Evolutionary conservation across 2,888 invertebrate genomes (phyloP).

Genomic region (Automeris io): DNA sequence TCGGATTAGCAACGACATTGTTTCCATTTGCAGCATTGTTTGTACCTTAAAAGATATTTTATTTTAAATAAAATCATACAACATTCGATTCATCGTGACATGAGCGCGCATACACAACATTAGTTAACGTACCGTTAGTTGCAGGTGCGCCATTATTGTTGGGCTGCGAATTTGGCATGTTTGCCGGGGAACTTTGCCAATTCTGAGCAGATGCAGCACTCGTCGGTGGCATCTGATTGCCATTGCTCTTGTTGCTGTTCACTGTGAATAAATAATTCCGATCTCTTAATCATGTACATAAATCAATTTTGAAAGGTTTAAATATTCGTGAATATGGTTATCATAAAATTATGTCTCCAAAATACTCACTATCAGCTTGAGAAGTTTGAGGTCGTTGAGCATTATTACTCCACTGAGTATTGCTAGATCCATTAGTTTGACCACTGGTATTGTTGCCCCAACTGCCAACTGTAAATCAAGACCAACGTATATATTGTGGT

Average conservation of each 20-base stretch:
- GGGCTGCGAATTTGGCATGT: slow-evolving; percentile 67
- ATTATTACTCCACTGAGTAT: slow-evolving; percentile 70
- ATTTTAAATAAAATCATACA: slow-evolving; percentile 3
- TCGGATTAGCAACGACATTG: slow-evolving; percentile 67
- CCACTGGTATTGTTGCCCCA: slow-evolving; percentile 69
- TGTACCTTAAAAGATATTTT: slow-evolving; percentile 38
- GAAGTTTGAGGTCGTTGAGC: slow-evolving; percentile 71
- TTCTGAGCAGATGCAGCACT: slow-evolving; percentile 56
- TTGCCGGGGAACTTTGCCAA: slow-evolving; percentile 65
- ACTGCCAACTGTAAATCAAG: slow-evolving; percentile 53
- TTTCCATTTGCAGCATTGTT: slow-evolving; percentile 57
- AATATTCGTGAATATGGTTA: slow-evolving; percentile 15
- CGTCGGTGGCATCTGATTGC: slow-evolving; percentile 63
- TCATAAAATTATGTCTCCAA: slow-evolving; percentile 19
- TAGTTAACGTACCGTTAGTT: slow-evolving; percentile 50
- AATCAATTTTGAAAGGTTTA: slow-evolving; percentile 14
- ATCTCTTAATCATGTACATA: slow-evolving; percentile 9
- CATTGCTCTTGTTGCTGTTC: slow-evolving; percentile 70
- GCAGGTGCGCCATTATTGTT: slow-evolving; percentile 68
- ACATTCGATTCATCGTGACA: no score
- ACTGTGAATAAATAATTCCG: slow-evolving; percentile 46
- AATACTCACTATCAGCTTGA: slow-evolving; percentile 69
- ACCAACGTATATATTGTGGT: no score
- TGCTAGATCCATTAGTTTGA: slow-evolving; percentile 63
- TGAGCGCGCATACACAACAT: slow-evolving; percentile 13